A percentile compares a stretch with the other conserved stretches of the same genome.
These are phyloP conservation scores for Falcaria lacertinaria DNA, from an alignment of 2,888 invertebrate species.

Conservation along the genomic window DNA sequence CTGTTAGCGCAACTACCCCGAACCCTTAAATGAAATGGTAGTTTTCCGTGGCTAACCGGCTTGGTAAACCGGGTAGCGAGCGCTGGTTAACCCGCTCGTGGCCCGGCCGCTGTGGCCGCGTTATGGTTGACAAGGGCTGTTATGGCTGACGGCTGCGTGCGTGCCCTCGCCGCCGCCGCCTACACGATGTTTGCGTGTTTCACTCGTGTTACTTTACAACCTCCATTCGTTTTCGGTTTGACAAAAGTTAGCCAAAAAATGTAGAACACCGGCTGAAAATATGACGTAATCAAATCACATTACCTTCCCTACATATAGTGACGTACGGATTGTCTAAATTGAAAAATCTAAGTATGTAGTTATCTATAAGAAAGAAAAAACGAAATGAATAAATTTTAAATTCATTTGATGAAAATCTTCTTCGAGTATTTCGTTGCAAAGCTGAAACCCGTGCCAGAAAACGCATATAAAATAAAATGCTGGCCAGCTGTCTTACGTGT, in stretches of 20 bases:
- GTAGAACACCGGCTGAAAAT: too few relatives aligned
- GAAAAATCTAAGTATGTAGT: too few relatives aligned
- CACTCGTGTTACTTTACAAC: slow-evolving; percentile 6
- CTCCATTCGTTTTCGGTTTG: background rate
- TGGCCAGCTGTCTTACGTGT: slow-evolving; percentile 22
- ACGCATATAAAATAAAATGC: slow-evolving; percentile 24
- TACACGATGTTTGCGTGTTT: slow-evolving; percentile 53
- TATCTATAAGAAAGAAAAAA: too few relatives aligned
- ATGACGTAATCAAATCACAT: background rate
- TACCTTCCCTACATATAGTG: too few relatives aligned
- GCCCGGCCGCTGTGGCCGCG: slow-evolving; percentile 58
- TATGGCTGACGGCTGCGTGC: slow-evolving; percentile 56
- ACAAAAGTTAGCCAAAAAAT: background rate
- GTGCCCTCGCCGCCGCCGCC: slow-evolving; percentile 38
- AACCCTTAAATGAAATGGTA: slow-evolving; percentile 78
- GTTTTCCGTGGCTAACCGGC: slow-evolving; percentile 68
- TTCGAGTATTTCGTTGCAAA: too few relatives aligned
- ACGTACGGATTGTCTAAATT: too few relatives aligned
- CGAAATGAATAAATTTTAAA: too few relatives aligned
- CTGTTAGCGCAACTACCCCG: slow-evolving; percentile 65
- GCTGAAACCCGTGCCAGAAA: slow-evolving; percentile 5
- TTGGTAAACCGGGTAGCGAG: slow-evolving; percentile 34
- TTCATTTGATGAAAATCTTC: too few relatives aligned
- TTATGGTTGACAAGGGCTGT: slow-evolving; percentile 77
- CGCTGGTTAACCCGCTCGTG: slow-evolving; percentile 48